A percentile compares a stretch with the other conserved stretches of the same genome.
phyloP scores from a whole-genome alignment of 2,797 vertebrate species.

The Microtus californicus region DNA sequence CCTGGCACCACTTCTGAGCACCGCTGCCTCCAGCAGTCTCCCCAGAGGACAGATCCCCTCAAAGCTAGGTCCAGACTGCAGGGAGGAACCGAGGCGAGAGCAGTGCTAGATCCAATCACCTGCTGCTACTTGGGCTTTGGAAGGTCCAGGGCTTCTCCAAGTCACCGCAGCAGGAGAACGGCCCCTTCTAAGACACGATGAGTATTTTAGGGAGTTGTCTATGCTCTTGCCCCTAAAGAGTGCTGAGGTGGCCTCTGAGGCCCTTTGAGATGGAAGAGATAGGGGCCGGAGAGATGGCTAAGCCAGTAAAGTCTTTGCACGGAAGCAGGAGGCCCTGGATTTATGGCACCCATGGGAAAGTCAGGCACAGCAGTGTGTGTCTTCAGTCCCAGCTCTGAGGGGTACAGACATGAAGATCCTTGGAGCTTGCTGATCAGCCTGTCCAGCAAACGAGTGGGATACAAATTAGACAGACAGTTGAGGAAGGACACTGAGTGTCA shows the following conservation, averaged over 20 bases:
- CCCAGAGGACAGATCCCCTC: background rate
- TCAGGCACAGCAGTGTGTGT: background rate
- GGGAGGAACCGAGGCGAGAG: background rate
- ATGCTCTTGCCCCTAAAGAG: background rate
- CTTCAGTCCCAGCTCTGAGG: background rate
- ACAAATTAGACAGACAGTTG: background rate
- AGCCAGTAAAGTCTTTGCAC: background rate
- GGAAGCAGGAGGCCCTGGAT: background rate
- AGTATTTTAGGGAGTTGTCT: background rate
- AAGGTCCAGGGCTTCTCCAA: background rate
- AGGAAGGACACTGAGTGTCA: background rate
- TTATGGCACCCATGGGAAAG: background rate
- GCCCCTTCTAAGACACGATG: background rate
- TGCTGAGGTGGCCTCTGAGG: background rate
- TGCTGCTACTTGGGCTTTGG: background rate
- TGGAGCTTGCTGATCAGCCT: background rate
- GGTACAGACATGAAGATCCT: background rate
- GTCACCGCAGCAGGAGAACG: background rate
- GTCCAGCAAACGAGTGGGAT: background rate
- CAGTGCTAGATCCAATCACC: background rate
- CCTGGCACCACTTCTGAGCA: conserved; percentile 62
- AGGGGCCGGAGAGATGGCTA: background rate
- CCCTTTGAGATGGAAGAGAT: background rate
- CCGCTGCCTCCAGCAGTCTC: background rate
- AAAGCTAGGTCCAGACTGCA: background rate